Percentiles rank a stretch among this genome's conserved stretches.
These are phyloP conservation scores for Oreochromis grahami DNA, from an alignment of 2,797 vertebrate species.

Conservation along the genomic window DNA sequence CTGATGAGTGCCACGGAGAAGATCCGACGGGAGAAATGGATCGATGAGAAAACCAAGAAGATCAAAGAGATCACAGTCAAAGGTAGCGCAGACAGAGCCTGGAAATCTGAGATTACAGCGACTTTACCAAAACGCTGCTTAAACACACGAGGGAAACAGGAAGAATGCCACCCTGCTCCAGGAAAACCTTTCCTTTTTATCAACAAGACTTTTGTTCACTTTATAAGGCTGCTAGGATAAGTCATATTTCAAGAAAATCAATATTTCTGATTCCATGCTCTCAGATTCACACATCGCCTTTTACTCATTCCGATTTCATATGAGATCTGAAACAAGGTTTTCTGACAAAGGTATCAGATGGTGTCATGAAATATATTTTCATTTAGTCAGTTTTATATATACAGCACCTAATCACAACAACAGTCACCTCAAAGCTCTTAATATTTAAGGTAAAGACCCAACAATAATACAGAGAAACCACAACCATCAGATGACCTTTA, in stretches of 20 bases:
- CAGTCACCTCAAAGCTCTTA: not conserved
- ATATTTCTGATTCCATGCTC: fast-evolving
- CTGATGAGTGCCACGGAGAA: slow-evolving; percentile 92
- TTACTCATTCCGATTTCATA: not conserved
- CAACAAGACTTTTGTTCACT: not conserved
- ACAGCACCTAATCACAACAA: fast-evolving
- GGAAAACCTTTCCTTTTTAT: not conserved
- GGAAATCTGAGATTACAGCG: not conserved
- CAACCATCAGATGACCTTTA: not conserved
- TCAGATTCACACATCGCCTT: not conserved
- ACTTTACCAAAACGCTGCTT: not conserved
- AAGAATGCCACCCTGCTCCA: not conserved
- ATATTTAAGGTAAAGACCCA: not conserved
- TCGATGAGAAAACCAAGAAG: slow-evolving; percentile 93
- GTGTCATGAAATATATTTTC: fast-evolving
- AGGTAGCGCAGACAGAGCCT: slow-evolving; percentile 68
- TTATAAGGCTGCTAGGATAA: not conserved
- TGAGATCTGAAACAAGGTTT: not conserved
- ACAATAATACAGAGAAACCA: not conserved
- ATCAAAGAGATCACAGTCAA: slow-evolving; percentile 97
- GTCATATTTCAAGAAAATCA: not conserved
- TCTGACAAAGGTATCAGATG: not conserved
- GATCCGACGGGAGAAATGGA: slow-evolving; percentile 91
- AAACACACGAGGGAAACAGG: not conserved
- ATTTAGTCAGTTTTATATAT: not conserved